Base-by-base conservation (phyloP, 1,140 invertebrate species). In the Caenorhabditis tropicalis region DNA sequence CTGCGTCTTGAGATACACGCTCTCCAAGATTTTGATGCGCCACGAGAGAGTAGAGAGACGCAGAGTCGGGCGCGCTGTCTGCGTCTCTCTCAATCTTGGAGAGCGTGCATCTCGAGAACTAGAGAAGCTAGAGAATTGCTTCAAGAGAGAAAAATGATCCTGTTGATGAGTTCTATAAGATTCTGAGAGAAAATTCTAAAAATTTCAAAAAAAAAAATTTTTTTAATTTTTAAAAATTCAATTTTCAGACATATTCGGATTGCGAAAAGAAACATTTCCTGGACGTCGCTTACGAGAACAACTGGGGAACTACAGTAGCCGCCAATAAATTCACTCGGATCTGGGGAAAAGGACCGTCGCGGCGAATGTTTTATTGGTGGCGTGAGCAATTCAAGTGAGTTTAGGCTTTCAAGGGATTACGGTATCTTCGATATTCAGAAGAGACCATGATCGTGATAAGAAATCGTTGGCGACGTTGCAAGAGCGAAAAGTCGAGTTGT, bases 361-460 rank as follows among this genome's bases (percentile, higher is more conserved):
- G 60, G n/a, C 60, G 60, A 36, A 70, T 70, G 60, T 70, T 70
- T 39, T 70, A 70, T 39, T 70, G 60, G 60, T 70, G 60, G 60
- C 36, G 60, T 36, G 60, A 36, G 24, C 60, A 70, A 19, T 70
- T 70, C 16, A 58, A 58, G 53, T 58, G 10, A 29, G 53, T 31
- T n/a, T n/a, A n/a, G n/a, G n/a, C n/a, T n/a, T n/a, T 51, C 1
- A 51, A 51, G 21, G 6, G 6, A 6, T 19, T n/a, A 51, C 5
- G 21, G 21, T 19, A n/a, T 1, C 2, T 19, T n/a, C 7, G 19
- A n/a, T 29, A 29, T 58, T 10, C 60, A 70, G 33, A 27, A 36
- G n/a, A 36, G 60, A 70, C 4, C 31, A 70, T 33, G 60, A 70
- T 16, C 60, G 60, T n/a, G 60, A 70, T 1, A 31, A 70, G 9